Conservation (phyloP, 2,113 vertebrate species). For the Lasiurus cinereus region DNA sequence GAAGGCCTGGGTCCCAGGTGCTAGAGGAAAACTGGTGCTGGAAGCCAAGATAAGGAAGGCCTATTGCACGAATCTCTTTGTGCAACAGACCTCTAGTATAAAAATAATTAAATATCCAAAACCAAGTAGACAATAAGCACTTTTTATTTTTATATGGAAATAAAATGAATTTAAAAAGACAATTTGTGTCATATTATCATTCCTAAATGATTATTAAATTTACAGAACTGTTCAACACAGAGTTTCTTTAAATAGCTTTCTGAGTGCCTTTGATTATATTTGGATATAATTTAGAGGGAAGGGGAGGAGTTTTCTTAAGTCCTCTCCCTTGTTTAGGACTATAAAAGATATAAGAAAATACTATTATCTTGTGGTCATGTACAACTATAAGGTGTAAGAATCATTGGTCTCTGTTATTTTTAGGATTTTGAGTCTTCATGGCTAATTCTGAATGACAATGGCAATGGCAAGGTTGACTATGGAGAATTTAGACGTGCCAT, state of each 20-base stretch:
- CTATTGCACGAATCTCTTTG: no score
- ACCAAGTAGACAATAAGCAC: not conserved
- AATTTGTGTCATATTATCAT: not conserved
- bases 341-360: not conserved
- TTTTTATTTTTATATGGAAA: not conserved
- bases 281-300: not conserved
- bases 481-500: conserved; percentile 85
- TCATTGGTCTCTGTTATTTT: conserved; percentile 36
- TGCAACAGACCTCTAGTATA: not conserved
- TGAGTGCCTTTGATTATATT: conserved; percentile 3
- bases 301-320: not conserved
- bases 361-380: not conserved
- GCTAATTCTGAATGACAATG: conserved; percentile 83
- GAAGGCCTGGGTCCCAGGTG: no score
- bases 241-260: conserved; percentile 18
- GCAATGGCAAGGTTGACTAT: conserved; percentile 81
- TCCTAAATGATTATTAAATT: not conserved
- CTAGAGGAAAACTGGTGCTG: no score
- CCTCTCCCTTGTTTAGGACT: not conserved
- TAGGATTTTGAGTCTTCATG: conserved; percentile 90
- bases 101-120: conserved; percentile 24
- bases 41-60: no score
- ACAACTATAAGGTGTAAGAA: not conserved
- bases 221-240: not conserved
- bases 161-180: not conserved